Conservation (phyloP, 2,888 invertebrate genomes). For the Drosophila colorata region DNA sequence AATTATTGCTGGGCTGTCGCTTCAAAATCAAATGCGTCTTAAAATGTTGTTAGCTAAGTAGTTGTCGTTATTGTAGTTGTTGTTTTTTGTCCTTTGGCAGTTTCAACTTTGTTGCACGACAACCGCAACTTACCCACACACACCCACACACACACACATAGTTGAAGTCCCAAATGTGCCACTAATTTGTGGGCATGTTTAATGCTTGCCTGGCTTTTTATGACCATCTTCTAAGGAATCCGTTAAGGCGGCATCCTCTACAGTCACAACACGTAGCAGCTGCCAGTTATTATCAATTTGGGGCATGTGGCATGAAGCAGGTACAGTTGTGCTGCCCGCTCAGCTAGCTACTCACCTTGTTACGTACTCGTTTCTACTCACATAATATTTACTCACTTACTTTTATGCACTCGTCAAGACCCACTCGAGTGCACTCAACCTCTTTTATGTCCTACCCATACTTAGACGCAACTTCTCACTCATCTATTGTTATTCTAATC, state of each 20-base stretch:
- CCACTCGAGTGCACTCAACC: no score
- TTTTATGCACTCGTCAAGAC: neutral
- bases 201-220: constrained; percentile 57
- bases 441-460: no score
- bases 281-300: constrained; percentile 54
- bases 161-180: constrained; percentile 63
- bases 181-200: constrained; percentile 73
- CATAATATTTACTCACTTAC: neutral
- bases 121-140: constrained; percentile 38
- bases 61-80: constrained; percentile 48
- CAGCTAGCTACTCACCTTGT: constrained; percentile 1
- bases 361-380: neutral
- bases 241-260: constrained; percentile 32
- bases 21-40: constrained; percentile 28
- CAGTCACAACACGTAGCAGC: constrained; percentile 58
- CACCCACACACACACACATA: constrained; percentile 13
- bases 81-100: constrained; percentile 27
- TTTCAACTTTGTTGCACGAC: constrained; percentile 62
- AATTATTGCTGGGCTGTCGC: constrained; percentile 21
- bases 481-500: no score
- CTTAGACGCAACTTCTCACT: no score
- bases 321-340: constrained; percentile 42
- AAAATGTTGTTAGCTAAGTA: constrained; percentile 45
- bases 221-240: constrained; percentile 46
- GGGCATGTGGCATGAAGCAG: constrained; percentile 8